phyloP scores from a whole-genome alignment of 2,888 invertebrate genomes.

The Clusia tigrina region DNA sequence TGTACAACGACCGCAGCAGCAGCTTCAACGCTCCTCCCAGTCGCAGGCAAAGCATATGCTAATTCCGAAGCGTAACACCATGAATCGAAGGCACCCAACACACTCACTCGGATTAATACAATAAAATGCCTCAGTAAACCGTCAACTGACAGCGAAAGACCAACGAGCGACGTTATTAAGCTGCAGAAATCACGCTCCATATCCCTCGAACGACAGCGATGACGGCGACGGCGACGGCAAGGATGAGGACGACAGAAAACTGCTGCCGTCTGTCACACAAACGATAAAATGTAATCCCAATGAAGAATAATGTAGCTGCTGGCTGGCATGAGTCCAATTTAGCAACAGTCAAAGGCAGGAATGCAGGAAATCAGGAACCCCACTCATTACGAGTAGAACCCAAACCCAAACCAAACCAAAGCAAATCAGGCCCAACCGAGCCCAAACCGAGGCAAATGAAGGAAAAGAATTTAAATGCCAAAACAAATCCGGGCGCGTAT shows the following conservation, averaged over 20 bases:
- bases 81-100: constrained; percentile 31
- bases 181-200: constrained; percentile 56
- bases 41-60: constrained; percentile 12
- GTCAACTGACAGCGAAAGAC: too few relatives aligned
- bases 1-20: too few relatives aligned
- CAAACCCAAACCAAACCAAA: constrained; percentile 16
- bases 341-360: constrained; percentile 40
- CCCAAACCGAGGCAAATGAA: constrained; percentile 57
- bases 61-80: constrained; percentile 23
- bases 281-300: constrained; percentile 59
- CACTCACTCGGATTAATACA: constrained; percentile 41
- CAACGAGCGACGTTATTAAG: constrained; percentile 58
- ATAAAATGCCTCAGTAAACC: constrained; percentile 48
- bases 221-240: neutral
- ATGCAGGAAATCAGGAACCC: constrained; percentile 18
- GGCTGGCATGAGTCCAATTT: constrained; percentile 50
- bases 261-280: constrained; percentile 55
- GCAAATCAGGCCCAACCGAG: constrained; percentile 18
- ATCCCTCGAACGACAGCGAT: neutral
- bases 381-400: constrained; percentile 18
- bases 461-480: constrained; percentile 64
- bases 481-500: constrained; percentile 47
- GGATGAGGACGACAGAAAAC: constrained; percentile 42
- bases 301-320: constrained; percentile 52
- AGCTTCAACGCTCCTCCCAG: too few relatives aligned